Percentiles rank a stretch among this genome's conserved stretches.
These are phyloP conservation scores for Periophthalmodon schlosseri DNA, from an alignment of 2,113 vertebrate species.

Conservation along the genomic window DNA sequence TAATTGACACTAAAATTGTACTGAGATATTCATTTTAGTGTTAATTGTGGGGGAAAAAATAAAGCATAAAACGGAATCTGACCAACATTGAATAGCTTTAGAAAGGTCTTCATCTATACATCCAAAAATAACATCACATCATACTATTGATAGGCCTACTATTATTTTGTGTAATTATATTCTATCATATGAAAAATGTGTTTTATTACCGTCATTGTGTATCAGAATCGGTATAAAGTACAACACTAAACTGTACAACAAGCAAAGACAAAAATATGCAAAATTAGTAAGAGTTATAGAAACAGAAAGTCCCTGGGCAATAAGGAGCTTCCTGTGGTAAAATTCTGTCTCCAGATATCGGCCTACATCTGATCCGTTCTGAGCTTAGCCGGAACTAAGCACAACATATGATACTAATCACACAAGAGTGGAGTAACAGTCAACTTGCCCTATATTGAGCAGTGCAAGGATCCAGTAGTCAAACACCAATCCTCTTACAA, in stretches of 20 bases:
- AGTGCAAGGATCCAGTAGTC: slow-evolving; percentile 29
- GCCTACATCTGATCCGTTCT: slow-evolving; percentile 41
- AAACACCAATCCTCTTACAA: slow-evolving; percentile 64
- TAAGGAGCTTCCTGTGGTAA: slow-evolving; percentile 16
- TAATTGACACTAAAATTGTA: too few relatives aligned
- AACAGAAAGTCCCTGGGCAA: not conserved
- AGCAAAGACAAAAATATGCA: not conserved
- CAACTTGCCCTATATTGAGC: slow-evolving; percentile 24
- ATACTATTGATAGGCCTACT: too few relatives aligned
- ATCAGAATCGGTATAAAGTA: not conserved
- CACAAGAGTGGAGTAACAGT: slow-evolving; percentile 31
- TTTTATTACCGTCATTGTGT: not conserved
- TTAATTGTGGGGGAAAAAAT: too few relatives aligned
- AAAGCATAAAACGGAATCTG: too few relatives aligned
- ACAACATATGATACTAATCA: slow-evolving; percentile 43
- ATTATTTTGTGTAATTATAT: too few relatives aligned
- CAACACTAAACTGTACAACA: not conserved
- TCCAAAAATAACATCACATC: too few relatives aligned
- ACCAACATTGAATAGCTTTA: too few relatives aligned
- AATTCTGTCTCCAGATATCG: slow-evolving; percentile 27
- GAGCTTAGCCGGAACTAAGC: slow-evolving; percentile 37
- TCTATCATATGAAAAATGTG: too few relatives aligned
- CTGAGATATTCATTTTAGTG: too few relatives aligned
- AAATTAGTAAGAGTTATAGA: slow-evolving; percentile 16
- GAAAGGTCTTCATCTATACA: too few relatives aligned